Base-by-base conservation (phyloP, 2,888 invertebrate genomes). In the Hydriomena furcata region DNA sequence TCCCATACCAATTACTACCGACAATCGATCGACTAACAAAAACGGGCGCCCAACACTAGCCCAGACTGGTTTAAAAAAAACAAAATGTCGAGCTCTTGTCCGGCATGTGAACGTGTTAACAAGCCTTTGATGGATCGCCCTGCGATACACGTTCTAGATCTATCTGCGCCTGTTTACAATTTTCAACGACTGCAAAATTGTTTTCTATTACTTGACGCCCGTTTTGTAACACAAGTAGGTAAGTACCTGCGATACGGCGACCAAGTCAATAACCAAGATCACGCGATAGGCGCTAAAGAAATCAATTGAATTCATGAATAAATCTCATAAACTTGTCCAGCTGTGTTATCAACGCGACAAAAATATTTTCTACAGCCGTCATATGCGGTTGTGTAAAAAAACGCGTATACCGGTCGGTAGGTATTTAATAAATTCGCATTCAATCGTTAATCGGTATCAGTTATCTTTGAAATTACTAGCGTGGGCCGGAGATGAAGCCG, bases 1-100 rank as follows among this genome's bases (percentile, higher is more conserved):
- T 87, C 86, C 84, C 84, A 82, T 81, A 86, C 82, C 86, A 84
- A 86, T 89, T 88, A 86, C 88, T 85, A 84, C 86, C 78, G 83
- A 80, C 82, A 79, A 78, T 83, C 84, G 80, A 80, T 79, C 73
- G 72, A 68, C 70, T 73, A 67, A 82, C 73, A 82, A 85, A 86
- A 86, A 83, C 83, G 62, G 71, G 72, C 74, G 70, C 68, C 66
- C 81, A 76, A 65, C 85, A 81, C 85, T 85, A 81, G 78, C 61
- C 65, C 55, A 55, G 72, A 79, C 78, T 63, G 77, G 79, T 76
- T 73, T 68, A 10, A 60, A 70, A 73, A 46, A 79, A 74, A 69
- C 58, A 71, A 68, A 66, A 55, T 65, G 60, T 51, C 68, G 58
- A 55, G 61, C 65, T 62, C 55, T 51, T 58, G 58, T 49, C 52